Conservation (phyloP, 2,888 invertebrate species). For the Sarcophaga subvicina region DNA sequence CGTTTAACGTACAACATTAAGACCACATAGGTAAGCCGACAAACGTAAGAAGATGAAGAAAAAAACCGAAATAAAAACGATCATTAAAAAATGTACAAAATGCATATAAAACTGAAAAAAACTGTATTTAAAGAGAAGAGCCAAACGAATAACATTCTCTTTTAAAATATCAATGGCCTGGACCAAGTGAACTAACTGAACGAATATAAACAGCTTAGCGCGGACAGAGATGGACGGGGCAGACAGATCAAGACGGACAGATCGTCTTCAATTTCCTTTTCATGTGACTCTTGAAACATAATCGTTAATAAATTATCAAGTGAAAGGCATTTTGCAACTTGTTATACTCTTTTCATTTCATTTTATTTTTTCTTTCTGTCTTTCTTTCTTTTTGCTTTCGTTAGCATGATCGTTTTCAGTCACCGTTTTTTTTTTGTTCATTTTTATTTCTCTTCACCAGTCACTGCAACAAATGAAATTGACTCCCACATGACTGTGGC, state of each 20-base stretch:
- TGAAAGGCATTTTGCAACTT: conserved; percentile 72
- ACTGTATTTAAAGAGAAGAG: neutral
- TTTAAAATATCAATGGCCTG: neutral
- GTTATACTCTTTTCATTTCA: conserved; percentile 25
- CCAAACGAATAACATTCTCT: neutral
- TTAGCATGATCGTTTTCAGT: neutral
- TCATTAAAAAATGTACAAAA: neutral
- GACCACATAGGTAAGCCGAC: neutral
- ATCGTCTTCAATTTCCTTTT: conserved; percentile 65
- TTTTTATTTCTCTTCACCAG: neutral
- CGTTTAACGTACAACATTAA: neutral
- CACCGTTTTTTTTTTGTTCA: neutral
- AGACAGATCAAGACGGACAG: neutral
- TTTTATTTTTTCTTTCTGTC: neutral
- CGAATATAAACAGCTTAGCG: neutral
- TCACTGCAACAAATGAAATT: conserved; percentile 52
- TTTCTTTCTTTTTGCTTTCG: neutral
- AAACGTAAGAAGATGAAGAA: conserved; percentile 3
- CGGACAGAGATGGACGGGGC: neutral
- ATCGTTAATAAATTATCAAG: conserved; percentile 71
- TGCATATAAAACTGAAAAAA: neutral
- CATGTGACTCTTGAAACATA: conserved; percentile 61
- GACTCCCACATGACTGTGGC: conserved; percentile 57
- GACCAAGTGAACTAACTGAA: too few species aligned
- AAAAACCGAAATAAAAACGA: neutral